A percentile compares a stretch with the other conserved stretches of the same genome.
Evolutionary conservation across 2,113 vertebrate species (phyloP).

Genomic region (Motacilla alba): DNA sequence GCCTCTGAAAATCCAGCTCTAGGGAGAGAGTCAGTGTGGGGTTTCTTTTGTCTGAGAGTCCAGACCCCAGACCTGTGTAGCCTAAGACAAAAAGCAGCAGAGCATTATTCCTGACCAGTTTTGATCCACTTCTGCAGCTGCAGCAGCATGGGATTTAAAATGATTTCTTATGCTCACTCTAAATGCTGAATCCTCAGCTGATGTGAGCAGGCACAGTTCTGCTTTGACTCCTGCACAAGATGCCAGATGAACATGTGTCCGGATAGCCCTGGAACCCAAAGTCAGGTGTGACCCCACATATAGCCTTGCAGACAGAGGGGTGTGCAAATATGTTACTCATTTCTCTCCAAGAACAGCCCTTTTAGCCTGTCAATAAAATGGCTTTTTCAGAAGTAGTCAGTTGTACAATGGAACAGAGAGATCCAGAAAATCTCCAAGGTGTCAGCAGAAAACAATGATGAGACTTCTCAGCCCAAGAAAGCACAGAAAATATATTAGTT

Average conservation of each 20-base stretch:
- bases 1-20: background rate
- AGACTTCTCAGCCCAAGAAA: background rate
- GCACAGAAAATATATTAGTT: background rate
- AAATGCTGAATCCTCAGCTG: background rate
- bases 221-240: background rate
- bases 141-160: background rate
- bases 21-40: background rate
- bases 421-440: constrained; percentile 16
- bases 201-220: background rate
- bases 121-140: background rate
- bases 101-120: background rate
- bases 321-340: background rate
- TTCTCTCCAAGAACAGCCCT: background rate
- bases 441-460: background rate
- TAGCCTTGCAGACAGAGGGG: background rate
- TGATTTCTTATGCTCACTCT: background rate
- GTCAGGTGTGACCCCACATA: background rate
- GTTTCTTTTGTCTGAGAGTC: background rate
- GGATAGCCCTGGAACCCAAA: accelerated
- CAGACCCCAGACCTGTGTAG: background rate
- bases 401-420: background rate
- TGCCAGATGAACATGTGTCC: background rate
- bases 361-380: background rate
- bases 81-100: background rate
- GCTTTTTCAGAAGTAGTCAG: background rate